Percentiles rank a stretch among this genome's conserved stretches.
Evolutionary conservation across 2,113 vertebrate genomes (phyloP).

Genomic region (Mastomys natalensis): DNA sequence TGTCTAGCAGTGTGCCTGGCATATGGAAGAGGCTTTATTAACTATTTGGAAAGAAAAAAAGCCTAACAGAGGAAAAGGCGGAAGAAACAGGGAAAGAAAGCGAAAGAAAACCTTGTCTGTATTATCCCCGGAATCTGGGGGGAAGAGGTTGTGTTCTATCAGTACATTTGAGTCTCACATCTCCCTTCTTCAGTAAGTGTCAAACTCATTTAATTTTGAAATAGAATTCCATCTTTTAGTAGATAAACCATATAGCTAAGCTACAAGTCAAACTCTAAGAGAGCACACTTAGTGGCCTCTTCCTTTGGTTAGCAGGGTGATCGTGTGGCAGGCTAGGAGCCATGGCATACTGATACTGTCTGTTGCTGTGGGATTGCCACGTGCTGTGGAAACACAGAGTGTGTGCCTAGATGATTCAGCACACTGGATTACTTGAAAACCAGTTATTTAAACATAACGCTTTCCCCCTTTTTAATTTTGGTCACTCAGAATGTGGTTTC

Average conservation of each 20-base stretch:
- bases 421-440: conserved; percentile 47
- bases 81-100: rapidly evolving
- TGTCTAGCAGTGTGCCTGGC: not conserved
- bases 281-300: not conserved
- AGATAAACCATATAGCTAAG: not conserved
- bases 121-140: rapidly evolving
- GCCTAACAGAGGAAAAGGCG: not conserved
- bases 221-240: not conserved
- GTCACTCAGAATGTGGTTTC: conserved; percentile 64
- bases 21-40: not conserved
- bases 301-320: not conserved
- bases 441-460: conserved; percentile 58
- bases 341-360: not conserved
- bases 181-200: not conserved
- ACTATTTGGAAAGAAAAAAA: not conserved
- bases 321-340: rapidly evolving
- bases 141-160: not conserved
- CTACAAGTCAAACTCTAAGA: not conserved
- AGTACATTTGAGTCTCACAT: not conserved
- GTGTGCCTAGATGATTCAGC: conserved; percentile 53
- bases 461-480: conserved; percentile 71
- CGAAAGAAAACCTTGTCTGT: not conserved
- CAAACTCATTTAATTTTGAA: not conserved
- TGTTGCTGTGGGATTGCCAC: not conserved
- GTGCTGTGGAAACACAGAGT: not conserved